Base-by-base conservation (phyloP, 2,888 invertebrate species). In the Eudemis profundana region DNA sequence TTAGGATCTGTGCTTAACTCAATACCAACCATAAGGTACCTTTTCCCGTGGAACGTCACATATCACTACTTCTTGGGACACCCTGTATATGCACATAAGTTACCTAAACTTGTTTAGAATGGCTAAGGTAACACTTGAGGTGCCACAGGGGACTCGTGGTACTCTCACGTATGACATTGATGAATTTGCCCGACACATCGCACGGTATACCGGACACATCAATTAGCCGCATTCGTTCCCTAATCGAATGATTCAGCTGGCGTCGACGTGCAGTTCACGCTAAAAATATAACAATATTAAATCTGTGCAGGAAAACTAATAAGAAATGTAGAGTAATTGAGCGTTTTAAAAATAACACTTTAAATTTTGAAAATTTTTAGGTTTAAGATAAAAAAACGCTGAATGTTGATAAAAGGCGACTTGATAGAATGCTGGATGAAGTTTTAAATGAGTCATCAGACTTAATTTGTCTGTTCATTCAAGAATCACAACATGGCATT, bases 141-240 rank as follows among this genome's bases (percentile, higher is more conserved):
- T 19, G 4, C 7, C n/a, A 3, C 19, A 15, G 21, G 21, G 38
- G 21, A 56, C 33, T 8, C 33, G 33, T 33, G 33, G 5, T 29
- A 12, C 17, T n/a, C 42, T 17, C 27, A 29, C 38, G 10, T 56
- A 19, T 15, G 42, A 29, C 42, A 56, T 29, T 44, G 50, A 33
- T 50, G 10, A 49, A 23, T 57, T 50, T 36, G 40, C 29, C 38
- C 14, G 21, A 51, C 42, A 49, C 56, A 56, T 64, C 63, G 49
- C 57, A 57, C 56, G 56, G 56, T 56, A 56, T 12, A 56, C 63
- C 63, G 63, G 63, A 64, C 57, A 57, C 42, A 42, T 57, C 57
- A 49, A 57, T 64, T 64, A 57, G 21, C 42, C 42, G 63, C 49
- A 54, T 42, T 57, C 33, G 49, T 17, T 49, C 56, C 63, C 63